Evolutionary conservation across 2,113 vertebrate species (phyloP).

Genomic region (Eptesicus fuscus): DNA sequence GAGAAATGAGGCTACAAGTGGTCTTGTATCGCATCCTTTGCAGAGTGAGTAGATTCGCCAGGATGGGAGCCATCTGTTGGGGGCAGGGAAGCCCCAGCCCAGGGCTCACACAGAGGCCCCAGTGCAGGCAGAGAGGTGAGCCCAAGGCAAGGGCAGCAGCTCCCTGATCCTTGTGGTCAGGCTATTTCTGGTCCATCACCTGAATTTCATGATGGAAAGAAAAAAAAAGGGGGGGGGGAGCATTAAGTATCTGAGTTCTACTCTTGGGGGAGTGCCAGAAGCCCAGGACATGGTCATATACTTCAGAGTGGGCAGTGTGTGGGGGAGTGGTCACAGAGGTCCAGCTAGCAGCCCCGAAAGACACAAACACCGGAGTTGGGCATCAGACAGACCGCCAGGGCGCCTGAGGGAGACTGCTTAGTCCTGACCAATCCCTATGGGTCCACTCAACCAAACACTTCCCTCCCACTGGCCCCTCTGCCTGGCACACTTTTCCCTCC

Average conservation of each 20-base stretch:
- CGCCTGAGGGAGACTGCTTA: not conserved
- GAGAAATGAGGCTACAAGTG: conserved; percentile 1
- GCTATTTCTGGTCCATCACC: conserved; percentile 71
- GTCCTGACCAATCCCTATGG: fast-evolving
- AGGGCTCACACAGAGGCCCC: not conserved
- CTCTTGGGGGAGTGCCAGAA: not conserved
- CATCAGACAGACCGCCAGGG: not conserved
- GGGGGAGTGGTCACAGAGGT: not conserved
- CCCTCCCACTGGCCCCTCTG: not conserved
- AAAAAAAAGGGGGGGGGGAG: not conserved
- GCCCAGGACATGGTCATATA: too few relatives aligned
- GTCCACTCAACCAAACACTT: not conserved
- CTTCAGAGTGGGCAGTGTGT: fast-evolving
- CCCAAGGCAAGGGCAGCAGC: not conserved
- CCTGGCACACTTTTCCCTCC: not conserved
- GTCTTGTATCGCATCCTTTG: not conserved
- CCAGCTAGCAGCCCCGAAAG: not conserved
- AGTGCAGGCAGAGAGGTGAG: not conserved
- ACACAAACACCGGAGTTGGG: not conserved
- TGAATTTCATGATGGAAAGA: not conserved
- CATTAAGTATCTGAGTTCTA: not conserved
- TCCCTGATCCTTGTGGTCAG: not conserved
- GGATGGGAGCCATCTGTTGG: not conserved
- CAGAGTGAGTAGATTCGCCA: not conserved
- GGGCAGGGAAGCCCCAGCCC: not conserved